phyloP scores from a whole-genome alignment of 2,113 vertebrate species.

The Microcebus ravelobensis region DNA sequence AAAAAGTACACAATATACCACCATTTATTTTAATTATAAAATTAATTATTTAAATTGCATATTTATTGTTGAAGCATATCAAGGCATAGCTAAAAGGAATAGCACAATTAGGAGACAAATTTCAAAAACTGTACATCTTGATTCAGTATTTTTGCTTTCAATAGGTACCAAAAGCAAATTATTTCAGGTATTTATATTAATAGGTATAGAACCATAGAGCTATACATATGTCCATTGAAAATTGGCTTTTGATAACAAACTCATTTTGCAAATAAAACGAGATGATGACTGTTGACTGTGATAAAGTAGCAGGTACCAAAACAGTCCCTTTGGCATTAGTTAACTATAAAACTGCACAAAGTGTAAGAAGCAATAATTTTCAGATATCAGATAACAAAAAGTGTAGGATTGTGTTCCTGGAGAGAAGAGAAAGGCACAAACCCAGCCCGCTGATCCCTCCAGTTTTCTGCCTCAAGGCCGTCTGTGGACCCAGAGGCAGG shows the following conservation, averaged over 20 bases:
- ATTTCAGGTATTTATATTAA: not conserved
- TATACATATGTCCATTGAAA: not conserved
- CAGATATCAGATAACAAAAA: not conserved
- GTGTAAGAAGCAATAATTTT: not conserved
- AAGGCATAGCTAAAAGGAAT: not conserved
- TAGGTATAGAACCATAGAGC: not conserved
- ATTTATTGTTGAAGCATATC: not conserved
- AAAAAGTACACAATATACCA: not conserved
- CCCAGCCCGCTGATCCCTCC: fast-evolving
- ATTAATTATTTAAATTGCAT: not conserved
- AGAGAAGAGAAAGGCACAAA: not conserved
- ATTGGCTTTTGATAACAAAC: not conserved
- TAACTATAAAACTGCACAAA: not conserved
- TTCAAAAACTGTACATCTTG: not conserved
- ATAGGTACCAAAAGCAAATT: not conserved
- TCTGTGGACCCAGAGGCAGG: not conserved
- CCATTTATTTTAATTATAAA: not conserved
- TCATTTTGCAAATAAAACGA: not conserved
- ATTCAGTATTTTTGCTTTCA: not conserved
- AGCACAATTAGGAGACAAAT: not conserved
- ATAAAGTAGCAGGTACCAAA: not conserved
- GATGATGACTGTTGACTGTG: not conserved
- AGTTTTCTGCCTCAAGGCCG: not conserved
- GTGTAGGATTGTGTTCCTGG: not conserved
- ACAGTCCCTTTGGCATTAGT: not conserved